A percentile compares a stretch with the other conserved stretches of the same genome.
Conservation (phyloP, 2,797 vertebrate species). For the Myripristis murdjan region DNA sequence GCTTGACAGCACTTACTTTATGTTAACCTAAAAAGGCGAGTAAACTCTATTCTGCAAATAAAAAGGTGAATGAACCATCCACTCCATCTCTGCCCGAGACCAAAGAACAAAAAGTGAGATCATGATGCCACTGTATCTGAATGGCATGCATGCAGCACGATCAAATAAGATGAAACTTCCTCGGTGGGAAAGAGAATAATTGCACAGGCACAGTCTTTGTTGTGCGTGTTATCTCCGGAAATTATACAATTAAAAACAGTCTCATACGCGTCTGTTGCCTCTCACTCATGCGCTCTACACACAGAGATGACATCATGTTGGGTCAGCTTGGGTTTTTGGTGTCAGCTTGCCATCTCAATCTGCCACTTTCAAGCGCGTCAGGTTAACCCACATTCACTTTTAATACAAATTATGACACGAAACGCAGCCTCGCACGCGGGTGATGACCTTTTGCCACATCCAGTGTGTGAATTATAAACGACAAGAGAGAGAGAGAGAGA, state of each 20-base stretch:
- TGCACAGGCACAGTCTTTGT: constrained; percentile 19
- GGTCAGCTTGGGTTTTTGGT: constrained; percentile 78
- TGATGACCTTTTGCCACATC: not conserved
- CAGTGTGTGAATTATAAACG: not conserved
- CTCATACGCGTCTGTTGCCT: constrained; percentile 59
- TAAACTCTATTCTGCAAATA: constrained; percentile 5
- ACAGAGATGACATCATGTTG: constrained; percentile 82
- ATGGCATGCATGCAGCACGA: constrained; percentile 31
- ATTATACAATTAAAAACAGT: constrained; percentile 40
- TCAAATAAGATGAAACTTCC: constrained; percentile 25
- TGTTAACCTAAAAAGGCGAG: not conserved
- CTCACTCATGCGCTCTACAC: constrained; percentile 71
- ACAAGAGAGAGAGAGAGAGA: no score
- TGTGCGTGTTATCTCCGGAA: constrained; percentile 55
- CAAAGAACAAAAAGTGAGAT: not conserved
- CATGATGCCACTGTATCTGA: not conserved
- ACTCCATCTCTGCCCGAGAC: not conserved
- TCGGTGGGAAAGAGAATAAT: not conserved
- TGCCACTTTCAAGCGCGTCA: constrained; percentile 73
- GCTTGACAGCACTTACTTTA: no score
- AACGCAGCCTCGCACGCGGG: constrained; percentile 14
- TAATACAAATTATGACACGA: constrained; percentile 43
- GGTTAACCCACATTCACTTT: constrained; percentile 57
- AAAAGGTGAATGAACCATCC: constrained; percentile 13
- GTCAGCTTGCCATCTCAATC: constrained; percentile 68